A percentile compares a stretch with the other conserved stretches of the same genome.
phyloP scores from a whole-genome alignment of 1,140 invertebrate genomes.

The Theocolax elegans region DNA sequence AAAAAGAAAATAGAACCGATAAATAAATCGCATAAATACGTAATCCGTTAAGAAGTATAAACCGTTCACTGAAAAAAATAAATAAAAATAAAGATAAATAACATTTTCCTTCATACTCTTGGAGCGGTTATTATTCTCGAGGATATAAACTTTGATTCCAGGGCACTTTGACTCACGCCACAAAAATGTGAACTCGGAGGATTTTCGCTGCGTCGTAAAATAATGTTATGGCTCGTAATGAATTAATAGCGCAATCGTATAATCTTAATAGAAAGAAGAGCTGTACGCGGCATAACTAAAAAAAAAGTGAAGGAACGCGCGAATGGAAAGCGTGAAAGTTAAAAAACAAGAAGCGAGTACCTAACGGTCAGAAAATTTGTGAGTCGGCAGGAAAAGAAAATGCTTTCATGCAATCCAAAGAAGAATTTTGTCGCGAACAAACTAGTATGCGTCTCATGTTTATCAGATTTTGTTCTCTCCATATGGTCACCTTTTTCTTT shows the following conservation, averaged over 20 bases:
- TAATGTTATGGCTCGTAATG: conserved; percentile 24
- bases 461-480: conserved; percentile 32
- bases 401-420: not conserved
- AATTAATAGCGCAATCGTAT: conserved; percentile 25
- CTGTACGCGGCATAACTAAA: not conserved
- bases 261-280: conserved; percentile 1
- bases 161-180: not conserved
- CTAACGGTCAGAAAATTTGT: no score
- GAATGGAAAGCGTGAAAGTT: not conserved
- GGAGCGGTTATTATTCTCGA: not conserved
- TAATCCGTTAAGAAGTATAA: no score
- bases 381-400: conserved; percentile 20
- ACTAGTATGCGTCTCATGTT: not conserved
- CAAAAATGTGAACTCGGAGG: not conserved
- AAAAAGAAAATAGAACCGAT: no score
- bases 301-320: not conserved
- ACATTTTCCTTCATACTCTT: no score
- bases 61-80: no score
- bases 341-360: not conserved
- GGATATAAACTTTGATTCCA: not conserved
- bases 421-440: conserved; percentile 15
- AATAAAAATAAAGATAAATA: no score
- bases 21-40: no score
- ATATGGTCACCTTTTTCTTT: conserved; percentile 5
- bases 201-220: conserved; percentile 11